phyloP scores from a whole-genome alignment of 2,888 invertebrate species.

The Leptopilina myrica region DNA sequence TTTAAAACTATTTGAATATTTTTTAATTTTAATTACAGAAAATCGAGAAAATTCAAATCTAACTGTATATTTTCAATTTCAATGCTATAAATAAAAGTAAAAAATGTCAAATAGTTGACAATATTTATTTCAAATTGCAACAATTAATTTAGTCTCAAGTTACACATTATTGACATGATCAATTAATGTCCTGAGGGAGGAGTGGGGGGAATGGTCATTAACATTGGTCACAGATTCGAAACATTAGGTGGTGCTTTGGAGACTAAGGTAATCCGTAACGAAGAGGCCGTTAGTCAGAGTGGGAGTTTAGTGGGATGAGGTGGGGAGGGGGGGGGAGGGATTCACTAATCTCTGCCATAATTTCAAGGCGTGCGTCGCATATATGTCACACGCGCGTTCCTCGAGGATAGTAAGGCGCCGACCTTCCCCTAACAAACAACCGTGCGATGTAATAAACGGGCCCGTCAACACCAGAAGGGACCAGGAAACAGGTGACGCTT shows the following conservation, averaged over 20 bases:
- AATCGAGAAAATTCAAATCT: no score
- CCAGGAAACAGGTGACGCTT: conserved; percentile 53
- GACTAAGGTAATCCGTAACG: conserved; percentile 52
- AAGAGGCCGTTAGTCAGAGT: conserved; percentile 35
- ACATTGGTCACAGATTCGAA: conserved; percentile 14
- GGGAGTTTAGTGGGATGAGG: no score
- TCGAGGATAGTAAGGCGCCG: conserved; percentile 44
- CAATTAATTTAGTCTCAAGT: neutral
- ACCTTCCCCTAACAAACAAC: conserved; percentile 49
- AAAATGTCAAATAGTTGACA: no score
- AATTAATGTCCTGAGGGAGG: conserved; percentile 11
- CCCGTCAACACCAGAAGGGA: conserved; percentile 45
- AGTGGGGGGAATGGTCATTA: neutral
- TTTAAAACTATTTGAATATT: no score
- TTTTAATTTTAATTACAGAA: no score
- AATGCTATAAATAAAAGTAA: no score
- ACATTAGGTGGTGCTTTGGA: conserved; percentile 18
- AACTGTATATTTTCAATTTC: no score
- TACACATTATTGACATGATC: neutral
- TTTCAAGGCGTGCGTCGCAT: conserved; percentile 50
- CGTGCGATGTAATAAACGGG: conserved; percentile 54
- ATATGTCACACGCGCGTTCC: conserved; percentile 36
- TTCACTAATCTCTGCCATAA: conserved; percentile 55
- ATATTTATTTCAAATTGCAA: no score
- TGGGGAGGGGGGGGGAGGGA: neutral